Percentiles rank a stretch among this genome's conserved stretches.
phyloP scores from a whole-genome alignment of 2,113 vertebrate genomes.

The Notarius quadriscutis region DNA sequence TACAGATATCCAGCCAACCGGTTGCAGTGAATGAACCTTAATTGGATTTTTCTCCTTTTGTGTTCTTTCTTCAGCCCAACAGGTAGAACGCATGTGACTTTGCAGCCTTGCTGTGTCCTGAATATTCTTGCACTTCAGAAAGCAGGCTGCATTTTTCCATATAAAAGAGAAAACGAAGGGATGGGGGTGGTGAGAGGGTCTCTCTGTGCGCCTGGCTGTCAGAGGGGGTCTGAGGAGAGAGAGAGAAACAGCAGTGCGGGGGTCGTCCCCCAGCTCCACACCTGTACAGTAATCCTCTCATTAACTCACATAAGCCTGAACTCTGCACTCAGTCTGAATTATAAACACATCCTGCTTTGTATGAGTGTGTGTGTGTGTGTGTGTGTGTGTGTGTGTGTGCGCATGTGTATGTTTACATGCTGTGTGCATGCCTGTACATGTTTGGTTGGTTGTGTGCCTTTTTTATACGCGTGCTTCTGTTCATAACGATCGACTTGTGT shows the following conservation, averaged over 20 bases:
- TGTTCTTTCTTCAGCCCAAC: conserved; percentile 22
- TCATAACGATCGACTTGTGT: no score
- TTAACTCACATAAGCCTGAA: conserved; percentile 46
- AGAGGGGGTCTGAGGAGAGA: conserved; percentile 2
- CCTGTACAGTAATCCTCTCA: conserved; percentile 51
- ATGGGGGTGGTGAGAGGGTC: background rate
- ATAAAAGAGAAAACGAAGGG: background rate
- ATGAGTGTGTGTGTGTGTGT: conserved; percentile 2
- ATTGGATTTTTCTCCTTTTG: conserved; percentile 28
- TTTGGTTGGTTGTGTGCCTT: background rate
- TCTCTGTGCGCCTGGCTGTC: conserved; percentile 12
- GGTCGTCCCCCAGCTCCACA: conserved; percentile 43
- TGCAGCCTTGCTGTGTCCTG: conserved; percentile 1
- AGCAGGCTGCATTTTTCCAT: conserved; percentile 24
- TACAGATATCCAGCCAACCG: background rate
- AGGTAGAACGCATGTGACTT: conserved; percentile 14
- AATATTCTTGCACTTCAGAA: conserved; percentile 28
- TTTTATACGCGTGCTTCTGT: conserved; percentile 10
- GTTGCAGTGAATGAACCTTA: conserved; percentile 14
- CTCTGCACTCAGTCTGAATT: conserved; percentile 35
- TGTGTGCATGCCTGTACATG: conserved; percentile 3
- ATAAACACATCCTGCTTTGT: conserved; percentile 25
- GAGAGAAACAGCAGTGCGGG: conserved; percentile 13
- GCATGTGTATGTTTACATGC: background rate
- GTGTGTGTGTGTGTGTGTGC: background rate